phyloP scores from a whole-genome alignment of 2,113 vertebrate species.

The Sylvietta virens region DNA sequence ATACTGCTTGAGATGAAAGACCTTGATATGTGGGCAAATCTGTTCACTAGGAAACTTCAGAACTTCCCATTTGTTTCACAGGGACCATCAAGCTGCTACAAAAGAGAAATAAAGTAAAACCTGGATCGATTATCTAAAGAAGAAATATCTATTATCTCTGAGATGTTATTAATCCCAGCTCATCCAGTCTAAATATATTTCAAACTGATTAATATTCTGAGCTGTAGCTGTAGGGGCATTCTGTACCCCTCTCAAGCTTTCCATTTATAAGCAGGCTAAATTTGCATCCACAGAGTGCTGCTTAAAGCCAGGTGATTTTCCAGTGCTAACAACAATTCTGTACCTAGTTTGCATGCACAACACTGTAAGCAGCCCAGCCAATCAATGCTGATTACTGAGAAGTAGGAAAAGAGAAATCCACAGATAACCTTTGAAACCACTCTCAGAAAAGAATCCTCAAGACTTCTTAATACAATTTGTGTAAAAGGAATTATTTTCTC shows the following conservation, averaged over 20 bases:
- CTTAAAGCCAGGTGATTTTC: slow-evolving; percentile 20
- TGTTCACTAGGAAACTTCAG: neutral
- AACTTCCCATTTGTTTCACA: slow-evolving; percentile 2
- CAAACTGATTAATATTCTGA: slow-evolving; percentile 44
- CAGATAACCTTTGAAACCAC: neutral
- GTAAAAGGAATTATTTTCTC: neutral
- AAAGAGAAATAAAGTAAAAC: slow-evolving; percentile 6
- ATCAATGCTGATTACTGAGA: neutral
- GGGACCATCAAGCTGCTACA: neutral
- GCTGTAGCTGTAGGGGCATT: slow-evolving; percentile 6
- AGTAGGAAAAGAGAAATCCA: neutral
- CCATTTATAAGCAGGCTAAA: slow-evolving; percentile 28
- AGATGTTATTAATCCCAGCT: neutral
- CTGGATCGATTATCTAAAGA: slow-evolving; percentile 19
- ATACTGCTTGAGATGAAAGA: neutral
- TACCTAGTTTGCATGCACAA: neutral
- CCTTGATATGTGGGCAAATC: neutral
- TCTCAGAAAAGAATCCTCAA: neutral
- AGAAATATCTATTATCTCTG: slow-evolving; percentile 6
- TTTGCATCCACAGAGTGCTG: slow-evolving; percentile 18
- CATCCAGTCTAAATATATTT: slow-evolving; percentile 39
- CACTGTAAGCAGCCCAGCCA: neutral
- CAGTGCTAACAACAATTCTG: neutral
- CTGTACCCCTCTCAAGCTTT: slow-evolving; percentile 8
- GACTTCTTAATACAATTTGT: neutral